Evolutionary conservation across 1,140 invertebrate genomes (phyloP), one percentile per base, ranked within the genome.

Genomic region (Pseudachorutes palmiensis): DNA sequence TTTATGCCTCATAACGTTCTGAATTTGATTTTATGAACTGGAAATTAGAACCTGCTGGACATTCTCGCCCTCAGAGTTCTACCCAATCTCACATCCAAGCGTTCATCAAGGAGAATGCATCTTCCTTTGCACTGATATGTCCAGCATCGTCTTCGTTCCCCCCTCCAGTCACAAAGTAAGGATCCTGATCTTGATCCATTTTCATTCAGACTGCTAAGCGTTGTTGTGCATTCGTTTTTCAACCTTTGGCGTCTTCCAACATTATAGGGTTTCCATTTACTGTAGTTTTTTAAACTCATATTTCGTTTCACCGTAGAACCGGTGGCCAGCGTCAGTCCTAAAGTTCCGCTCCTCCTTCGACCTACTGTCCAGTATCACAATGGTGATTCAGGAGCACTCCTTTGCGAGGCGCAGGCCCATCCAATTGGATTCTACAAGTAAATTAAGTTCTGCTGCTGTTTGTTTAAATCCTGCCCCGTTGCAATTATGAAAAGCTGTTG

Each of bases 51-150:
- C 87, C 87, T 66, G 83, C 88, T 71, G 86, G 85, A 76, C 83
- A 82, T 59, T 87, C 88, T 64, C 82, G 84, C 45, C 89, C 89
- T 26, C 87, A 88, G 78, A 84, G 90, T 77, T 87, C 86, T 49
- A 83, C 82, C 69, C 77, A 71, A 72, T 49, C 70, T 32, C 69
- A 68, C 48, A 66, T 60, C 26, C 79, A 78, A 70, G 74, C 77
- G 14, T 78, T 79, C 70, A 76, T 79, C 64, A 80, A 79, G 72
- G 77, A 78, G 33, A 73, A 78, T 75, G 67, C 73, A 49, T 75
- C 74, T 68, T 82, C 79, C 69, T 76, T 82, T 65, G 84, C 87
- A 70, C 79, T 92, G 66, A 80, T 87, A 51, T 90, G 88, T 77
- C 83, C 84, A 28, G 86, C 85, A 65, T 85, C 87, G 80, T 85